phyloP scores from a whole-genome alignment of 92 coral and sea anemone species.

The Muricea muricata region DNA sequence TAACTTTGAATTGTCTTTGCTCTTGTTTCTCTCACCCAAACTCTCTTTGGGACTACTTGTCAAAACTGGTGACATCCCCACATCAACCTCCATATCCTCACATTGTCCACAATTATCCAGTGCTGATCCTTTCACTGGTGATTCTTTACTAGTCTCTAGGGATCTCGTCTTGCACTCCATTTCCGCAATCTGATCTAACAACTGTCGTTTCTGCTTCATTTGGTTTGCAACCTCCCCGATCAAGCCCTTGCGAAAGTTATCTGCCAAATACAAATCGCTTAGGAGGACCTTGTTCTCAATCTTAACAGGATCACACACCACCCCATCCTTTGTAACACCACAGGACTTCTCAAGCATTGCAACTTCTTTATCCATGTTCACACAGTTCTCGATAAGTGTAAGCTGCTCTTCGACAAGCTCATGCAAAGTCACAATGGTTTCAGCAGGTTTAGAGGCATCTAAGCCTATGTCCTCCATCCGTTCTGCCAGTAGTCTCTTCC shows the following conservation, averaged over 20 bases:
- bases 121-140: not conserved
- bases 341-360: not conserved
- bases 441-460: slow-evolving; percentile 36
- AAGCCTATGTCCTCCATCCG: slow-evolving; percentile 85
- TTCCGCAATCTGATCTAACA: slow-evolving; percentile 74
- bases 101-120: not conserved
- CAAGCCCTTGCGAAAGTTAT: slow-evolving; percentile 62
- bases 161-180: slow-evolving; percentile 62
- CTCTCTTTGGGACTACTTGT: not conserved
- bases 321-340: not conserved
- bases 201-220: slow-evolving; percentile 73
- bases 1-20: slow-evolving; percentile 12
- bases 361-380: slow-evolving; percentile 5
- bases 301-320: not conserved
- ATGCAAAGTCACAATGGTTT: slow-evolving; percentile 34
- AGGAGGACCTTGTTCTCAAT: slow-evolving; percentile 8
- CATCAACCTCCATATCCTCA: slow-evolving; percentile 22
- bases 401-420: slow-evolving; percentile 37
- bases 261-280: slow-evolving; percentile 5
- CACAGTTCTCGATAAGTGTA: slow-evolving; percentile 24
- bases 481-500: slow-evolving; percentile 67
- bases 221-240: slow-evolving; percentile 66
- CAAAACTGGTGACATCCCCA: not conserved
- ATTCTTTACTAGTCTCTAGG: not conserved
- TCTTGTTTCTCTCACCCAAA: not conserved